Conservation (phyloP, 1,140 invertebrate genomes). For the Zaprionus inermis region DNA sequence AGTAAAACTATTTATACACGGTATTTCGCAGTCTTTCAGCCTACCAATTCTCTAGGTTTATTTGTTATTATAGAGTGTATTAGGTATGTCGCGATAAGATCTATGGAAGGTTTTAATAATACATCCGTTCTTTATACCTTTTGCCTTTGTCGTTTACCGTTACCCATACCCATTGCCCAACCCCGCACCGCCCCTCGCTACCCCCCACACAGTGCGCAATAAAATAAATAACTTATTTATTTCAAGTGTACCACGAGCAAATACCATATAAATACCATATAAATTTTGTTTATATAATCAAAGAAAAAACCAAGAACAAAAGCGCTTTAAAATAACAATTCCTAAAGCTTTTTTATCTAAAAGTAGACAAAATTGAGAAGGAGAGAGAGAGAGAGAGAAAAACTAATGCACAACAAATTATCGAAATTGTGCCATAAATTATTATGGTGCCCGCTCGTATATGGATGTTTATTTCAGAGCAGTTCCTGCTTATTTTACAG, state of each 20-base stretch:
- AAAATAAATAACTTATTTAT: slow-evolving; percentile 82
- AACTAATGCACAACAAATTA: slow-evolving; percentile 61
- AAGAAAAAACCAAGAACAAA: slow-evolving; percentile 37
- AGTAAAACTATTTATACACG: background rate
- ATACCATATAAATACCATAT: slow-evolving; percentile 37
- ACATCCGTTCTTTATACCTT: slow-evolving; percentile 28
- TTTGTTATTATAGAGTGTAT: slow-evolving; percentile 72
- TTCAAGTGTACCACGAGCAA: slow-evolving; percentile 55
- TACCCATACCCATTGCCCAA: background rate
- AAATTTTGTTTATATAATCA: slow-evolving; percentile 51
- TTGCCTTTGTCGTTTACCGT: slow-evolving; percentile 13
- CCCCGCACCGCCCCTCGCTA: too few species aligned
- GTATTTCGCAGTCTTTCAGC: background rate
- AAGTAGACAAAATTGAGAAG: slow-evolving; percentile 15
- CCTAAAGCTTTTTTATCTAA: slow-evolving; percentile 53
- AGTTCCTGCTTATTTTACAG: slow-evolving; percentile 25
- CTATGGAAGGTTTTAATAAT: slow-evolving; percentile 59
- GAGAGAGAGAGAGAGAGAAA: slow-evolving; percentile 26
- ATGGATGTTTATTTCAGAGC: slow-evolving; percentile 27
- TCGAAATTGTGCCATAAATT: slow-evolving; percentile 78
- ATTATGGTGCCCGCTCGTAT: slow-evolving; percentile 45
- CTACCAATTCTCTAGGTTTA: background rate
- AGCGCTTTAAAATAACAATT: slow-evolving; percentile 59
- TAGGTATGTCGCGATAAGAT: slow-evolving; percentile 74
- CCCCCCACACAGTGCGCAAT: slow-evolving; percentile 38